Percentiles rank a stretch among this genome's conserved stretches.
Conservation (phyloP, 2,797 vertebrate genomes). For the Streptopelia turtur region DNA sequence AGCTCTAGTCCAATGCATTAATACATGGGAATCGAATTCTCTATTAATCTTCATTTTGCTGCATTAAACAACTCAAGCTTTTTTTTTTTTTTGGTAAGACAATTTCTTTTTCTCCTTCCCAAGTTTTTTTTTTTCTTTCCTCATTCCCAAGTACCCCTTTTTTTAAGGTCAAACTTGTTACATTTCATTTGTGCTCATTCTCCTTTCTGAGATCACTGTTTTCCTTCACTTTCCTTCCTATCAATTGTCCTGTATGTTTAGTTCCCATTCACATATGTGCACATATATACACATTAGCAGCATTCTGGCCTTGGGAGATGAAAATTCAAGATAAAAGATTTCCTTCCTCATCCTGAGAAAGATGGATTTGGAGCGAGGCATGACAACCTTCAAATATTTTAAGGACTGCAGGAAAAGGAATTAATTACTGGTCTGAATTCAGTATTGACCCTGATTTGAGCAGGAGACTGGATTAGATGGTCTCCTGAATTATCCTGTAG, state of each 20-base stretch:
- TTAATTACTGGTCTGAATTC: background rate
- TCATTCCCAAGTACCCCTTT: background rate
- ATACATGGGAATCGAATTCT: background rate
- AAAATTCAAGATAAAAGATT: background rate
- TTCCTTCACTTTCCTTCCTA: background rate
- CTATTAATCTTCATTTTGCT: background rate
- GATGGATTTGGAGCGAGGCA: background rate
- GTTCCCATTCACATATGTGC: background rate
- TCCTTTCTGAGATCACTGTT: background rate
- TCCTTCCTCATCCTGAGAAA: background rate
- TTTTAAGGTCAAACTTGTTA: background rate
- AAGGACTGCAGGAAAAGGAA: background rate
- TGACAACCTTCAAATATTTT: background rate
- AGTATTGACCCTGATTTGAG: background rate
- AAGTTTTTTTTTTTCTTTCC: background rate
- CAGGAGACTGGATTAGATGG: background rate
- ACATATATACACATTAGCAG: background rate
- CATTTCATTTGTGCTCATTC: background rate
- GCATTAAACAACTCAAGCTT: background rate
- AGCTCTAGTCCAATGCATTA: background rate
- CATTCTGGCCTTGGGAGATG: background rate
- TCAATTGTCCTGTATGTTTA: background rate
- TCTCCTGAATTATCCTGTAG: background rate
- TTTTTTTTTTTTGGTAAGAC: background rate
- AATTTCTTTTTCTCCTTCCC: background rate